Conservation (phyloP, 2,888 invertebrate species). For the Uropetala carovei region DNA sequence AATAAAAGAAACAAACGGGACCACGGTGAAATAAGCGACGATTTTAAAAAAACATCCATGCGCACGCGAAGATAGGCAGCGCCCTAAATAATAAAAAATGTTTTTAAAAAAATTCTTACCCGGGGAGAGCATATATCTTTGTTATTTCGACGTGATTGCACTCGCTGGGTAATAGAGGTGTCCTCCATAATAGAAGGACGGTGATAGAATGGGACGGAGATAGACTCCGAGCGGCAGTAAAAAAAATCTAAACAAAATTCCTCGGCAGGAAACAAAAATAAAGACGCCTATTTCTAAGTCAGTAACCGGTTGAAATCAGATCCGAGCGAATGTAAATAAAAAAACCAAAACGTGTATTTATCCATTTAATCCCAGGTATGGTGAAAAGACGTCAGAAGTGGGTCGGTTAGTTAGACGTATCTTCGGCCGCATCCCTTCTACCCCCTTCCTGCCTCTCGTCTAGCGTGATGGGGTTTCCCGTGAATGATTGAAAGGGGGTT, state of each 20-base stretch:
- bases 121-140: not conserved
- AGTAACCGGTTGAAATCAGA: no score
- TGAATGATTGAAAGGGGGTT: not conserved
- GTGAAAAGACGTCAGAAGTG: not conserved
- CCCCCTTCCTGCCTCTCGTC: not conserved
- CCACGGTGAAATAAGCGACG: not conserved
- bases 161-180: not conserved
- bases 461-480: not conserved
- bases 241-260: no score
- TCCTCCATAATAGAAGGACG: no score
- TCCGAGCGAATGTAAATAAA: not conserved
- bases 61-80: not conserved
- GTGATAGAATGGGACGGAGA: no score
- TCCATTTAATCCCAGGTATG: not conserved
- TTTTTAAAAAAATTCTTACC: not conserved
- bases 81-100: not conserved
- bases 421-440: not conserved
- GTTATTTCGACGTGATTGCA: slow-evolving; percentile 6
- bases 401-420: not conserved
- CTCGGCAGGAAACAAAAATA: no score
- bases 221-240: no score
- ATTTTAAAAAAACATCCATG: slow-evolving; percentile 5
- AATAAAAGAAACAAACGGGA: not conserved
- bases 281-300: no score
- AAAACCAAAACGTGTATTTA: not conserved